Base-by-base conservation (phyloP, 92 coral and sea anemone genomes). In the Palythoa grandis region DNA sequence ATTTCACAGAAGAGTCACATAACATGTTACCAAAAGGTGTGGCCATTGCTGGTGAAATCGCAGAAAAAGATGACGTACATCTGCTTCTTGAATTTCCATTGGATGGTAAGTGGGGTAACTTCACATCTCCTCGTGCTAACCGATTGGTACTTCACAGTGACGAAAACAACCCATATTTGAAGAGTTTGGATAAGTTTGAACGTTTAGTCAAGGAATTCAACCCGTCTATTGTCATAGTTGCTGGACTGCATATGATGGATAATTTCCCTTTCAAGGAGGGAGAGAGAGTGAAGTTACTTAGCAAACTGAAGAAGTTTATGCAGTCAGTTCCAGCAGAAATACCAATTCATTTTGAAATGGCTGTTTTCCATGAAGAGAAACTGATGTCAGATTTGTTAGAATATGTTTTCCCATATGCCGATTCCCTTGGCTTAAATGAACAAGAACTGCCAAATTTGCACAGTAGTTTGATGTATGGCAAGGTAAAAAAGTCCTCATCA, bases 291-390 rank as follows among this genome's bases (percentile, higher is more conserved):
- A 29, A 90, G 35, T 88, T 88, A 4, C 86, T 95, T 72, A 83
- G 91, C 37, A 92, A 93, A 48, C 67, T 91, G 52, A 90, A 93
- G 50, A 87, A 83, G 52, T 90, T 90, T 50, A 90, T 93, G 72
- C 89, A 60, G 13, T 70, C 88, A 73, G 61, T 90, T 24, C 90
- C 94, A 11, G 38, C 52, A n/a, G 76, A 87, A 72, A 83, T 83
- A 29, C 92, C 93, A 58, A 88, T 96, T 15, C 99, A 96, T 79
- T 92, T 96, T 93, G 99, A 96, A 72, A 95, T 96, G 93, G 99
- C 94, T 17, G 94, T 94, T 8, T 95, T 96, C 85, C 98, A 93
- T 52, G 93, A 93, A 84, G 94, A 93, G 82, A 83, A 89, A 15
- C 87, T 93, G 58, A 92, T 96, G 92, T 86, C 74, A 37, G 95